Evolutionary conservation across 2,113 vertebrate genomes (phyloP).

Genomic region (Castor canadensis): DNA sequence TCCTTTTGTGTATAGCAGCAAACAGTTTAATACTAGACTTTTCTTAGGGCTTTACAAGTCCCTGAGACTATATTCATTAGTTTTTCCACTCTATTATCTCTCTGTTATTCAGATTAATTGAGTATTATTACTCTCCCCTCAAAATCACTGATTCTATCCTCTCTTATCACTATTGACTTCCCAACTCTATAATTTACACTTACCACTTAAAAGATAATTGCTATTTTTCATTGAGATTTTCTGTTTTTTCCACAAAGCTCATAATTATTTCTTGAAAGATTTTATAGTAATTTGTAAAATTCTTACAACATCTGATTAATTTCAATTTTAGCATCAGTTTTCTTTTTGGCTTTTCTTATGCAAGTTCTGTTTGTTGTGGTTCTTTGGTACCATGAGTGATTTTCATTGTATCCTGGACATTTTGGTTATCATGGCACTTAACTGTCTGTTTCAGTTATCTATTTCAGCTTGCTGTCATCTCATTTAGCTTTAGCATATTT

Average conservation of each 20-base stretch:
- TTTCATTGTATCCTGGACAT: not conserved
- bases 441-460: not conserved
- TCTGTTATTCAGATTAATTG: not conserved
- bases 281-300: not conserved
- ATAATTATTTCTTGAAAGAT: not conserved
- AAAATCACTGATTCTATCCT: not conserved
- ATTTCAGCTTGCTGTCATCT: not conserved
- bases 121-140: not conserved
- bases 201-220: not conserved
- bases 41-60: not conserved
- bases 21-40: not conserved
- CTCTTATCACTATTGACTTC: too few relatives aligned
- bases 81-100: not conserved
- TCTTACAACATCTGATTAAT: not conserved
- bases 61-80: not conserved
- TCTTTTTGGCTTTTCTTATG: not conserved
- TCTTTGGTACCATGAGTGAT: not conserved
- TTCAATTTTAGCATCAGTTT: not conserved
- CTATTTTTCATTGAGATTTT: not conserved
- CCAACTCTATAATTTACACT: not conserved
- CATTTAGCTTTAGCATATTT: not conserved
- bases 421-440: not conserved
- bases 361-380: not conserved
- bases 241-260: not conserved
- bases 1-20: not conserved